These are phyloP conservation scores for Phortica magna DNA, from an alignment of 2,888 invertebrate species.

Conservation along the genomic window DNA sequence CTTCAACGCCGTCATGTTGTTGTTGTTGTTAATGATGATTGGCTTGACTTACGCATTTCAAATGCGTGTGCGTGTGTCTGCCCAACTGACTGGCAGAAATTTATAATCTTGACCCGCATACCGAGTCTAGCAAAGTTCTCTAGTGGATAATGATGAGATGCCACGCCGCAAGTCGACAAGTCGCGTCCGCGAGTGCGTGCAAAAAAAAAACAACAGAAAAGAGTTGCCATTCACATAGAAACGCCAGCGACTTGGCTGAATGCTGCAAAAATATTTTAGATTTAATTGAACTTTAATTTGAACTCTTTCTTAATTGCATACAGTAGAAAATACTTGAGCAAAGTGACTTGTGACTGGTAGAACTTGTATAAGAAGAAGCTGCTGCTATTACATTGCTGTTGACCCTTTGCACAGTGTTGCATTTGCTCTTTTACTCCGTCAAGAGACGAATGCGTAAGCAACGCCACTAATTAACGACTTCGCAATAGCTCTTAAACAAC, in stretches of 20 bases:
- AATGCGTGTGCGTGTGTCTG: constrained; percentile 4
- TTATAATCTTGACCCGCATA: constrained; percentile 66
- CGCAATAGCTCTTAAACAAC: background rate
- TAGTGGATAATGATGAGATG: background rate
- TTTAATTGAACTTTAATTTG: constrained; percentile 60
- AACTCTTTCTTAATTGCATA: constrained; percentile 41
- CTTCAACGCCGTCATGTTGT: constrained; percentile 40
- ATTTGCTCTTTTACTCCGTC: background rate
- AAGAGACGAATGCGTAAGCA: background rate
- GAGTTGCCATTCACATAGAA: background rate
- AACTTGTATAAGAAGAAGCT: background rate
- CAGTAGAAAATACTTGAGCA: constrained; percentile 48
- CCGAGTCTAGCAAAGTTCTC: constrained; percentile 39
- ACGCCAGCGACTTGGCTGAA: constrained; percentile 39
- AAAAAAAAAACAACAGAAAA: background rate
- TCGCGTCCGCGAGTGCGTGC: background rate
- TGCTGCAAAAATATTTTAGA: background rate
- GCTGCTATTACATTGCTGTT: background rate
- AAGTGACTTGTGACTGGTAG: background rate
- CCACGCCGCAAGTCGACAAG: background rate
- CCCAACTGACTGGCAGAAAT: constrained; percentile 45
- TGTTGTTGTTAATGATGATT: constrained; percentile 15
- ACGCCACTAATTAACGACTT: constrained; percentile 8
- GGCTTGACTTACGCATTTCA: background rate
- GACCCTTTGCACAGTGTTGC: constrained; percentile 11